A percentile compares a stretch with the other conserved stretches of the same genome.
These are phyloP conservation scores for Rhopalosiphum maidis DNA, from an alignment of 1,140 invertebrate genomes.

Conservation along the genomic window DNA sequence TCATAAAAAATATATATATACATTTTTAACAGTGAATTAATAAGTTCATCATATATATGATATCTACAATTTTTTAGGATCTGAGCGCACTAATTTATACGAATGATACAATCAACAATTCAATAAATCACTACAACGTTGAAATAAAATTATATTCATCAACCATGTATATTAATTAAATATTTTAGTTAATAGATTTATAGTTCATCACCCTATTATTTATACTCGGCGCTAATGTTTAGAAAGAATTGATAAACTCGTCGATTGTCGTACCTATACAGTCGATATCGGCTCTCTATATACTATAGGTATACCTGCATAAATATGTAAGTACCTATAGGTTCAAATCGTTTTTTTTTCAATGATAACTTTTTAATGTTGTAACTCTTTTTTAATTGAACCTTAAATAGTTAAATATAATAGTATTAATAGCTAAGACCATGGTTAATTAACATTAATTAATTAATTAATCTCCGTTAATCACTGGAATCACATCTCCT, in stretches of 20 bases:
- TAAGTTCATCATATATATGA: too few species aligned
- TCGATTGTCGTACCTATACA: not conserved
- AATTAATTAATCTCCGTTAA: not conserved
- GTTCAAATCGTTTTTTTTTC: not conserved
- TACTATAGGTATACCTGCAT: too few species aligned
- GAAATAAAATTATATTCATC: not conserved
- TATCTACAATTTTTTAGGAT: not conserved
- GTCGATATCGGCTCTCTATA: not conserved
- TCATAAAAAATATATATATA: not conserved
- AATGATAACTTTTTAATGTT: not conserved
- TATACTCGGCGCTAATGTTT: not conserved
- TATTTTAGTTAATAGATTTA: not conserved
- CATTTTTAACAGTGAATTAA: not conserved
- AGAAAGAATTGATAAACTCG: not conserved
- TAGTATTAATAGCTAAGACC: not conserved
- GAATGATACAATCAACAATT: not conserved
- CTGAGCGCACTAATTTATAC: not conserved
- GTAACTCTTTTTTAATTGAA: not conserved
- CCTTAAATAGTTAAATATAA: not conserved
- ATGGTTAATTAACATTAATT: not conserved
- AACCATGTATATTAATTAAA: not conserved
- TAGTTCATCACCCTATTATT: not conserved
- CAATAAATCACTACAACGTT: not conserved
- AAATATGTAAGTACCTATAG: not conserved
- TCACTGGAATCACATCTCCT: not conserved